Evolutionary conservation across 1,140 invertebrate genomes (phyloP), one percentile per base, ranked within the genome.

Genomic region (Drosophila jambulina): DNA sequence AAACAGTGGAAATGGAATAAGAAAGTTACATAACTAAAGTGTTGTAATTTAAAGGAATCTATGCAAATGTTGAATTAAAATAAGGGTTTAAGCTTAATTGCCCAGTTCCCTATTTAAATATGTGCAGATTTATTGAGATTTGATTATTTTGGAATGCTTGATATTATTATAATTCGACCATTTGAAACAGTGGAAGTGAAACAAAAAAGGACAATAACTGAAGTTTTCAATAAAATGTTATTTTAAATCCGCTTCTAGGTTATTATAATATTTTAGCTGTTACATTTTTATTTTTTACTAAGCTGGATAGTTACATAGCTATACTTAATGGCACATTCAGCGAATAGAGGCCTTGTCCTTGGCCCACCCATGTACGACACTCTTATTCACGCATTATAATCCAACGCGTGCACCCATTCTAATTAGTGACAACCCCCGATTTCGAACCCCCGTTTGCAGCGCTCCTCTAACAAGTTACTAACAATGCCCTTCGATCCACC

Each of bases 371-470:
- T 53, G 36, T 32, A 57, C 38, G 23, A 27, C 25, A 49, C 63
- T 54, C 34, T 78, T 65, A 71, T 68, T 69, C 62, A 87, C 78
- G 62, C 34, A 72, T 62, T 58, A 63, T 80, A 87, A 88, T 80
- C 74, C 58, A 72, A 54, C 60, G 75, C 77, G 80, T 80, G 84
- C 79, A 87, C 80, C 75, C 84, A 84, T 88, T 87, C 76, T 87
- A 87, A 87, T 87, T 87, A 87, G 84, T 59, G 86, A 58, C 84
- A 87, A 87, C 84, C 84, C 74, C 71, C 58, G 43, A 57, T 51
- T 40, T 10, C 17, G 21, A 42, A 57, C 23, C 67, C 49, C 62
- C 45, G 25, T 40, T 57, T 42, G 13, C 4, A 29, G 25, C 51
- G 43, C 49, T 60, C 70, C 25, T 48, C 32, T 42, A 72, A 72